Evolutionary conservation across 2,888 invertebrate species (phyloP).

Genomic region (Sminthurides aquaticus): DNA sequence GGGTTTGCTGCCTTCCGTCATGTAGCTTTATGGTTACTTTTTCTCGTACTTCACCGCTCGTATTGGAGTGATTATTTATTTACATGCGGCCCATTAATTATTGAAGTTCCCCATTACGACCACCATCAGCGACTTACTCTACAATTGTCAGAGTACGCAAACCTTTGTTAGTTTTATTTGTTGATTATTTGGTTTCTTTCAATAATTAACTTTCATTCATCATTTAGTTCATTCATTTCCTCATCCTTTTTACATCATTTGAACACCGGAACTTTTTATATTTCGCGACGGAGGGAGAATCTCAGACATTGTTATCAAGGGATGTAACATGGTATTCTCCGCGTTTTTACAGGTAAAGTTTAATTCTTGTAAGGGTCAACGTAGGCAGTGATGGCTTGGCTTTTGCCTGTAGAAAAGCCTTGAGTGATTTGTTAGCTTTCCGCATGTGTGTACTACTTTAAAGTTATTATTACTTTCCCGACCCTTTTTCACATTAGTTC

Average conservation of each 20-base stretch:
- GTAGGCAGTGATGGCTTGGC: slow-evolving; percentile 21
- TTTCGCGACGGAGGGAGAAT: not conserved
- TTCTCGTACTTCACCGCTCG: not conserved
- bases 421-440: not conserved
- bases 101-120: not conserved
- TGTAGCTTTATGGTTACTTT: not conserved
- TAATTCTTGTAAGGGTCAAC: slow-evolving; percentile 13
- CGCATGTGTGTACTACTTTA: not conserved
- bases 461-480: not conserved
- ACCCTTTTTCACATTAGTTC: not conserved
- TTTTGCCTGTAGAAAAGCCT: slow-evolving; percentile 4
- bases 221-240: slow-evolving; percentile 5
- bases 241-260: slow-evolving; percentile 6
- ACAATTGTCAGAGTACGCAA: slow-evolving; percentile 3
- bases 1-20: not conserved
- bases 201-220: slow-evolving; percentile 1
- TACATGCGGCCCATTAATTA: not conserved
- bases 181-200: slow-evolving; percentile 1
- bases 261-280: slow-evolving; percentile 15
- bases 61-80: not conserved
- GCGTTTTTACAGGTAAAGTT: not conserved
- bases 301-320: not conserved
- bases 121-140: not conserved
- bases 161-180: slow-evolving; percentile 4
- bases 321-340: not conserved